These are phyloP conservation scores for Lagopus muta DNA, from an alignment of 2,113 vertebrate species.

Conservation along the genomic window DNA sequence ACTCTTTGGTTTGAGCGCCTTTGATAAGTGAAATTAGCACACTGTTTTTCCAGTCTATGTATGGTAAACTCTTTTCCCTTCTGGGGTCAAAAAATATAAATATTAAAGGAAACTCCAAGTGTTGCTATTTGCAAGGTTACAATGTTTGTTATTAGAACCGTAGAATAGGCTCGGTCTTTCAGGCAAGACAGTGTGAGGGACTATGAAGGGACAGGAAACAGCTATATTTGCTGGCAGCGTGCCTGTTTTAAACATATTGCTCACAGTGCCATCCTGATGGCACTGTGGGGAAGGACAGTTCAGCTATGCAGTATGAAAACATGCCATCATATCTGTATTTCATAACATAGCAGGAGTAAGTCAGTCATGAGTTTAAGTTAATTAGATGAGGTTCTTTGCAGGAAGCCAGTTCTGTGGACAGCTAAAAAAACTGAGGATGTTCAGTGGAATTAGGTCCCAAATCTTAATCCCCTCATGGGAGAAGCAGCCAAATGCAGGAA, in stretches of 20 bases:
- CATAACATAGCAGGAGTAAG: conserved; percentile 49
- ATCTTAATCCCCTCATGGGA: conserved; percentile 81
- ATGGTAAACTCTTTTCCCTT: conserved; percentile 72
- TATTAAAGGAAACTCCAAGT: conserved; percentile 63
- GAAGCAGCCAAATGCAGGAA: conserved; percentile 75
- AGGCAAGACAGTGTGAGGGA: conserved; percentile 3
- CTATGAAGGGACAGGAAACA: conserved; percentile 52
- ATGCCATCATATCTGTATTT: conserved; percentile 52
- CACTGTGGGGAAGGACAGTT: conserved; percentile 48
- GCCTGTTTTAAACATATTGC: conserved; percentile 41
- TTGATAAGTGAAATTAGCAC: conserved; percentile 65
- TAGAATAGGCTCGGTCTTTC: conserved; percentile 28
- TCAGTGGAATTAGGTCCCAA: conserved; percentile 78
- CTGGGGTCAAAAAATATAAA: conserved; percentile 70
- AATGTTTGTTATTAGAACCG: conserved; percentile 75
- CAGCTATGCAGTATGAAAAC: conserved; percentile 72
- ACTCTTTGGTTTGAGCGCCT: conserved; percentile 29
- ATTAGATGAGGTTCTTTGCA: conserved; percentile 76
- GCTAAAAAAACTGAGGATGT: conserved; percentile 84
- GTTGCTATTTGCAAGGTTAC: conserved; percentile 66
- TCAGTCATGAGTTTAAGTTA: conserved; percentile 52
- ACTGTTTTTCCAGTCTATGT: conserved; percentile 64
- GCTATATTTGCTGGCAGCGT: conserved; percentile 34
- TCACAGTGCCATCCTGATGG: conserved; percentile 66
- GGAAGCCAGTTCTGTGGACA: conserved; percentile 77